Percentiles rank a stretch among this genome's conserved stretches.
Evolutionary conservation across 2,113 vertebrate species (phyloP).

Genomic region (Myocastor coypus): DNA sequence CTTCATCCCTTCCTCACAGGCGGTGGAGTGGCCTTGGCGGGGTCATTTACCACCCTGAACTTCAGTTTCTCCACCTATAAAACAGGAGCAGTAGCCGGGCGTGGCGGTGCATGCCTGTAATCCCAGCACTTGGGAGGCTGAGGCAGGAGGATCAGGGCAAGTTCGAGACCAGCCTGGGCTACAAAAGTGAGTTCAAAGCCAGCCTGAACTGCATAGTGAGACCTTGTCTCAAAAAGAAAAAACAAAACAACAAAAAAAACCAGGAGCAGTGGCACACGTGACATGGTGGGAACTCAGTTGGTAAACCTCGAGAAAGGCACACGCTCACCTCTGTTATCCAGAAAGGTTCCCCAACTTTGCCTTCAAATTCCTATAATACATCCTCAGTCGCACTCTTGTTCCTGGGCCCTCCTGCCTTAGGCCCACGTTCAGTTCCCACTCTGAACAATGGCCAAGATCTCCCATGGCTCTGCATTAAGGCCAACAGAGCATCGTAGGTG

Average conservation of each 20-base stretch:
- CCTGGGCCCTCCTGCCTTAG: not conserved
- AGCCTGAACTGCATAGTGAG: too few species aligned
- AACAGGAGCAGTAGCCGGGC: not conserved
- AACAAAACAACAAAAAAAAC: too few species aligned
- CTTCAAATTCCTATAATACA: not conserved
- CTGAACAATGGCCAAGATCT: not conserved
- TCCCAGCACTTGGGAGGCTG: too few species aligned
- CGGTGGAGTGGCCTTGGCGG: not conserved
- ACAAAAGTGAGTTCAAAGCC: too few species aligned
- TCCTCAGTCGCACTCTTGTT: not conserved
- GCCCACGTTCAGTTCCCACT: not conserved
- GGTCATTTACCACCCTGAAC: not conserved
- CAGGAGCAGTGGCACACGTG: not conserved
- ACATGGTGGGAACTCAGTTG: not conserved
- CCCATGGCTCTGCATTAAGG: not conserved
- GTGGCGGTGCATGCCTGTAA: too few species aligned
- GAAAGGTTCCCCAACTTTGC: not conserved
- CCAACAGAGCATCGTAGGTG: not conserved
- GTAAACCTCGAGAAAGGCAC: not conserved
- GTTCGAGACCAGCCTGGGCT: too few species aligned
- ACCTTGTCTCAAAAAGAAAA: too few species aligned
- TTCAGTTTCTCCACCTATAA: not conserved
- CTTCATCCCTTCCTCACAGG: not conserved
- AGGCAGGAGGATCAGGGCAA: too few species aligned
- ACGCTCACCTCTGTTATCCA: not conserved